A percentile compares a stretch with the other conserved stretches of the same genome.
phyloP scores from a whole-genome alignment of 2,113 vertebrate genomes.

The Urocynchramus pylzowi region DNA sequence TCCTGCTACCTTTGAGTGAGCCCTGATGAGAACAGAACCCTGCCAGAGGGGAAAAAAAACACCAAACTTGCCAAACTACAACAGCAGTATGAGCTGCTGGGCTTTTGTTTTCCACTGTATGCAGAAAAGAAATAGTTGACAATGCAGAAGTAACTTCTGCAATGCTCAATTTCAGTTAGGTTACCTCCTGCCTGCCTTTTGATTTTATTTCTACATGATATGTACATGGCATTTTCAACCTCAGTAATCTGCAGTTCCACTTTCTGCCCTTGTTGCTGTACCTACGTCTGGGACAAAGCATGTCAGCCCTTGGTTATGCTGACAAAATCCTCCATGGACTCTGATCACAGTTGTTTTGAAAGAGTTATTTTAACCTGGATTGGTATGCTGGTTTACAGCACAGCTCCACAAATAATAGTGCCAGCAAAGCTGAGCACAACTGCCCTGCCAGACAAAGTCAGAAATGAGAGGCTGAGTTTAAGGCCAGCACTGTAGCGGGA shows the following conservation, averaged over 20 bases:
- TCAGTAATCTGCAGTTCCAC: not conserved
- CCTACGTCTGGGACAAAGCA: not conserved
- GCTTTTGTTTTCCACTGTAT: not conserved
- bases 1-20: not conserved
- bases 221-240: not conserved
- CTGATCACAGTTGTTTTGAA: not conserved
- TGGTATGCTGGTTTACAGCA: not conserved
- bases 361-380: conserved; percentile 25
- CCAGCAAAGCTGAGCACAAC: conserved; percentile 18
- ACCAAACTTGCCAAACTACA: not conserved
- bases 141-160: not conserved
- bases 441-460: not conserved
- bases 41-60: not conserved
- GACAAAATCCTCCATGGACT: not conserved
- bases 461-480: not conserved
- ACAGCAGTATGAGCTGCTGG: not conserved
- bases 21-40: not conserved
- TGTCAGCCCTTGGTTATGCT: not conserved
- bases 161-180: not conserved
- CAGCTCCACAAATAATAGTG: not conserved
- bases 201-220: not conserved
- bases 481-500: not conserved
- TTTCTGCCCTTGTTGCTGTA: not conserved
- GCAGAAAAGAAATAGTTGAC: not conserved
- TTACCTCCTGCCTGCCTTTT: not conserved